These are phyloP conservation scores for Camponotus floridanus DNA, from an alignment of 1,140 invertebrate genomes.

Conservation along the genomic window DNA sequence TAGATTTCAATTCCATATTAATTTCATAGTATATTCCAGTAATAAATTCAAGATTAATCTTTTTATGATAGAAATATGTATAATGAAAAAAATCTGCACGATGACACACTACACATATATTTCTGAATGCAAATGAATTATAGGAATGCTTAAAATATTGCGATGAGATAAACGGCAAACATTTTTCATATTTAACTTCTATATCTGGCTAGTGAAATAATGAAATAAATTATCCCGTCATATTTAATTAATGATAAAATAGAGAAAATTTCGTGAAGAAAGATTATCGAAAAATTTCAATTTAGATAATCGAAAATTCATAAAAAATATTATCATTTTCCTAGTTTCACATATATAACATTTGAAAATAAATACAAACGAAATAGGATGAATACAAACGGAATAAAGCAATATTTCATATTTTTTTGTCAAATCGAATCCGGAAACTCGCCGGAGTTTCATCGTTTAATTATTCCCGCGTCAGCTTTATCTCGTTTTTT, in stretches of 20 bases:
- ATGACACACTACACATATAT: slow-evolving; percentile 22
- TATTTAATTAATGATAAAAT: slow-evolving; percentile 36
- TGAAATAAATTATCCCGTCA: slow-evolving; percentile 24
- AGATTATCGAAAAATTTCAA: slow-evolving; percentile 16
- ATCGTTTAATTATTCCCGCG: slow-evolving; percentile 53
- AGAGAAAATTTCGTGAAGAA: neutral
- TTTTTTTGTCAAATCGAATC: slow-evolving; percentile 59
- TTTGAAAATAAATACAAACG: slow-evolving; percentile 33
- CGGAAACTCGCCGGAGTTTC: slow-evolving; percentile 50
- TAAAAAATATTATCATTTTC: too few species aligned
- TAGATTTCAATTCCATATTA: slow-evolving; percentile 12
- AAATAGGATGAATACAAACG: slow-evolving; percentile 7
- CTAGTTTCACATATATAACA: neutral
- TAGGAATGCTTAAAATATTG: slow-evolving; percentile 34
- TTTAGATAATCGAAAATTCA: slow-evolving; percentile 30
- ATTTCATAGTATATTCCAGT: neutral
- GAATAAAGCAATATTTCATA: slow-evolving; percentile 46
- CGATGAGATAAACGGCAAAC: slow-evolving; percentile 37
- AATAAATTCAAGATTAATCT: slow-evolving; percentile 17
- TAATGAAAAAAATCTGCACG: neutral
- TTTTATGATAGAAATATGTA: slow-evolving; percentile 37
- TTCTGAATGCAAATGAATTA: slow-evolving; percentile 41
- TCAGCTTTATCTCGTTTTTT: slow-evolving; percentile 54
- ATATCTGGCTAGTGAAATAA: neutral
- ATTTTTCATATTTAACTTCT: slow-evolving; percentile 45